phyloP scores from a whole-genome alignment of 2,113 vertebrate species.

The Eidolon helvum region DNA sequence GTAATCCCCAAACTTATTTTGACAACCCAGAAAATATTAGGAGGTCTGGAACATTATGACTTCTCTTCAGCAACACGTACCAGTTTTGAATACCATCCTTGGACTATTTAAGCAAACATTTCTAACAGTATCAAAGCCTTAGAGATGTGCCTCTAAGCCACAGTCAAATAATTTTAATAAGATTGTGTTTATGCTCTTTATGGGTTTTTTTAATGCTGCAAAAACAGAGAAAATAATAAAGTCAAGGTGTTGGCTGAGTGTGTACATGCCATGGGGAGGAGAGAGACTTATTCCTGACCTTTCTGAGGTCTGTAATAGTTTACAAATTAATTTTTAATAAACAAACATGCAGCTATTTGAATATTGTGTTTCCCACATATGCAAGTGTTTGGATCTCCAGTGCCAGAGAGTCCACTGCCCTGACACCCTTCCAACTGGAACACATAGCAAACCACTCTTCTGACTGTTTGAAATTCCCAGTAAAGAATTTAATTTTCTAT shows the following conservation, averaged over 20 bases:
- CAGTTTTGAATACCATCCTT: neutral
- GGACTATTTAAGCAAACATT: neutral
- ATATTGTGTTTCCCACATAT: neutral
- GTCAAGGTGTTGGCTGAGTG: too few species aligned
- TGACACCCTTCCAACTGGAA: neutral
- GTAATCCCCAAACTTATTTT: neutral
- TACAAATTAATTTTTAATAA: neutral
- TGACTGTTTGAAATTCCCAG: neutral
- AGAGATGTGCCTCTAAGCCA: neutral
- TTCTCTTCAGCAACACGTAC: neutral
- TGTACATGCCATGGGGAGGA: neutral
- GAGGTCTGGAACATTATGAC: neutral
- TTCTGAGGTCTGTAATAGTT: neutral
- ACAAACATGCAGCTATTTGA: neutral
- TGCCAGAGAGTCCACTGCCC: neutral
- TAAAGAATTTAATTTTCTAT: neutral
- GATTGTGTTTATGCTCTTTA: neutral
- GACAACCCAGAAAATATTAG: neutral
- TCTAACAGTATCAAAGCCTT: neutral
- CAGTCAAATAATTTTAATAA: neutral
- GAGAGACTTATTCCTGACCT: too few species aligned
- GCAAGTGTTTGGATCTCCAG: neutral
- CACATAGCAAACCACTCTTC: too few species aligned
- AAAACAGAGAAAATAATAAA: neutral
- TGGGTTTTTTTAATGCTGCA: neutral